Percentiles rank a stretch among this genome's conserved stretches.
Evolutionary conservation across 2,113 vertebrate species (phyloP).

Genomic region (Oreocharis arfaki): DNA sequence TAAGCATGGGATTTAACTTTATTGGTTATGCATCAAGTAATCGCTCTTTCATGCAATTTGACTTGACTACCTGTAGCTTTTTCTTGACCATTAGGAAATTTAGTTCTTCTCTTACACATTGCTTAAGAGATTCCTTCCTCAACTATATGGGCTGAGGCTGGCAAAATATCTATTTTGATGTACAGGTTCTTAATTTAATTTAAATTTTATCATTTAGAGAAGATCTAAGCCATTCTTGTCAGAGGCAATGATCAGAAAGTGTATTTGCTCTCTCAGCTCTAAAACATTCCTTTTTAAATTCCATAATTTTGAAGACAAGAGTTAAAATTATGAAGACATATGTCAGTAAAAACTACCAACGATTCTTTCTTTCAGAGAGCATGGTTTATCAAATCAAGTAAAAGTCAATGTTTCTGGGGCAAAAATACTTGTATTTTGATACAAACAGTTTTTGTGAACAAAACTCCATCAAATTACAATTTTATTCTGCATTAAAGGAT

Average conservation of each 20-base stretch:
- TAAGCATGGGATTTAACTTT: background rate
- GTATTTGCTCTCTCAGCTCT: background rate
- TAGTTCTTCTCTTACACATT: background rate
- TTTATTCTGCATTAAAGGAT: background rate
- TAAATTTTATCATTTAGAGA: constrained; percentile 16
- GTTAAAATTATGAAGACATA: background rate
- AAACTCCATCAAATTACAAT: background rate
- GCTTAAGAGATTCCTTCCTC: background rate
- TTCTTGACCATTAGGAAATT: background rate
- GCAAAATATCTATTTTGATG: background rate
- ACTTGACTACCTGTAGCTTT: background rate
- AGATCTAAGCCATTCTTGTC: background rate
- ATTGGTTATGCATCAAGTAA: background rate
- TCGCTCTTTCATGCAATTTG: background rate
- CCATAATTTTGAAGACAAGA: background rate
- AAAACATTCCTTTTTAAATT: background rate
- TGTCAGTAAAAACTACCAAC: background rate
- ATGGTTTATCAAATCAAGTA: background rate
- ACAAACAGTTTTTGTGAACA: background rate
- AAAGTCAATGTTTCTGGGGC: background rate
- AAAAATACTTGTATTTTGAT: background rate
- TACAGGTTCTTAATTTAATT: background rate
- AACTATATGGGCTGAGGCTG: background rate
- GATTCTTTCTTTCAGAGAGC: background rate
- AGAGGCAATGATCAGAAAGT: background rate